Percentiles rank a stretch among this genome's conserved stretches.
phyloP scores from a whole-genome alignment of 2,797 vertebrate species.

The Acrocephalus scirpaceus region DNA sequence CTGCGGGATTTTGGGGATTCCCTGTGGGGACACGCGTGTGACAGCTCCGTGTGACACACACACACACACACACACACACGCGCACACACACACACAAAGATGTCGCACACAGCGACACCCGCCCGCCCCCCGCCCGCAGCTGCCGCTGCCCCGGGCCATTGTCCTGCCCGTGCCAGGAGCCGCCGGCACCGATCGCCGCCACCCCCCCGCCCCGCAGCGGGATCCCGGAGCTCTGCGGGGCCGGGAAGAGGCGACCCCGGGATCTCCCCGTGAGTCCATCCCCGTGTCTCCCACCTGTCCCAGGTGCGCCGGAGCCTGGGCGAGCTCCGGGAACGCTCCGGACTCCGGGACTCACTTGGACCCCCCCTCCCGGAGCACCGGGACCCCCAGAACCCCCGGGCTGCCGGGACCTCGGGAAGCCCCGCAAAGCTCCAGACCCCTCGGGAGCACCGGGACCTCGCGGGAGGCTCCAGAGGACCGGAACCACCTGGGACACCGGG shows the following conservation, averaged over 20 bases:
- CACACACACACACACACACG: no score
- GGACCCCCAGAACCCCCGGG: background rate
- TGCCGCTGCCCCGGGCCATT: background rate
- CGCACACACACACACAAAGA: background rate
- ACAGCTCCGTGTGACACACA: background rate
- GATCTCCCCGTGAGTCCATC: background rate
- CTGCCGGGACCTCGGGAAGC: no score
- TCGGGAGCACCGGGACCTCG: background rate
- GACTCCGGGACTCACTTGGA: background rate
- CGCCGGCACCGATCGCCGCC: background rate
- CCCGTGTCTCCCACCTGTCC: background rate
- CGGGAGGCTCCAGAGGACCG: no score
- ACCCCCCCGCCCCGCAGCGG: background rate
- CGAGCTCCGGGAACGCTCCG: background rate
- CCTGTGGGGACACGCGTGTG: background rate
- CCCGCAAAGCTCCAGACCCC: background rate
- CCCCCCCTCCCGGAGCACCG: background rate
- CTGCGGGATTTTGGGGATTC: background rate
- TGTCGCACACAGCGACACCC: background rate
- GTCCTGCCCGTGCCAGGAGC: background rate
- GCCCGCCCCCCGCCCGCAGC: background rate
- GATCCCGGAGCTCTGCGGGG: background rate
- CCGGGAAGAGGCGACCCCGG: background rate
- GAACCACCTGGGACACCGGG: background rate
- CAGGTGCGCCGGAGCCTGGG: no score